phyloP scores from a whole-genome alignment of 2,113 vertebrate genomes.

The Aspiorhynchus laticeps region DNA sequence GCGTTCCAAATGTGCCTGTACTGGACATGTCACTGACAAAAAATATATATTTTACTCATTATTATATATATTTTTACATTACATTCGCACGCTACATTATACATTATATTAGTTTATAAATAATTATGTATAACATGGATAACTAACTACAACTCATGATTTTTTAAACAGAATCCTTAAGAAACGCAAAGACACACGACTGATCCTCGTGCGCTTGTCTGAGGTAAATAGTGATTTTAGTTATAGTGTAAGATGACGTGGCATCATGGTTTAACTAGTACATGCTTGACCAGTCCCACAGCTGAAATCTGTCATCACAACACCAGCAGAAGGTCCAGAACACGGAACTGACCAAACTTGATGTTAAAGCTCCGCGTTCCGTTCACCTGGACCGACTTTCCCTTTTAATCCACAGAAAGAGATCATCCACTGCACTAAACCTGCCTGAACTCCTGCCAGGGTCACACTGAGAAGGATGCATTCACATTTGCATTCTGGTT shows the following conservation, averaged over 20 bases:
- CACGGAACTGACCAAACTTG: neutral
- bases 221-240: neutral
- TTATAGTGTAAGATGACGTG: slow-evolving; percentile 21
- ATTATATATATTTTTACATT: neutral
- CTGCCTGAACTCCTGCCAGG: neutral
- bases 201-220: neutral
- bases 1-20: neutral
- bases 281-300: neutral
- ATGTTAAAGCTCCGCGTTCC: neutral
- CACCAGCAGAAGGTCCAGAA: neutral
- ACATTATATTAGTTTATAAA: neutral
- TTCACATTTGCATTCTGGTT: neutral
- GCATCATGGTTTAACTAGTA: neutral
- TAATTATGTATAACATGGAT: neutral
- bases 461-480: neutral
- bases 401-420: neutral
- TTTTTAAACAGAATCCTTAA: too few relatives aligned
- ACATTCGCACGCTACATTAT: neutral
- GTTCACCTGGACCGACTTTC: neutral
- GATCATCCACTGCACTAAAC: neutral
- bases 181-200: neutral
- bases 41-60: neutral
- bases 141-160: neutral
- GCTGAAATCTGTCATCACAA: slow-evolving; percentile 1
- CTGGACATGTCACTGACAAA: too few relatives aligned